A percentile compares a stretch with the other conserved stretches of the same genome.
These are phyloP conservation scores for Nomia melanderi DNA, from an alignment of 1,140 invertebrate species.

Conservation along the genomic window DNA sequence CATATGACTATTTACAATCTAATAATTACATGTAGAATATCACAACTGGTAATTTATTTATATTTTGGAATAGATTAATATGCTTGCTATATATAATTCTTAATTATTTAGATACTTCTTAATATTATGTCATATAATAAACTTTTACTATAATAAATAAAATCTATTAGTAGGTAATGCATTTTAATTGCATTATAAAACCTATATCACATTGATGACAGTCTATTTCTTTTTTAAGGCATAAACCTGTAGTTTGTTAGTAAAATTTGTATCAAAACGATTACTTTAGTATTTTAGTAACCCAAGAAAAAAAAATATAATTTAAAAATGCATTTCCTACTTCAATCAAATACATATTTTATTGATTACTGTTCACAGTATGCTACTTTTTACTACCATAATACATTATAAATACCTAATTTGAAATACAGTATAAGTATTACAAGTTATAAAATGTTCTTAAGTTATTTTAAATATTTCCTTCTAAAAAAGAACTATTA, in stretches of 20 bases:
- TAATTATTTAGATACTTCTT: background rate
- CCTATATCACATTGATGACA: constrained; percentile 3
- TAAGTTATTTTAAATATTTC: background rate
- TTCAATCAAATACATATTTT: constrained; percentile 21
- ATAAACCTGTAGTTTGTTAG: background rate
- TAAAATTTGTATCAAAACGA: constrained; percentile 11
- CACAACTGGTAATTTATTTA: constrained; percentile 9
- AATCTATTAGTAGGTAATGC: constrained; percentile 12
- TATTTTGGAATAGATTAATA: background rate
- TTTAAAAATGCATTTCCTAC: constrained; percentile 41
- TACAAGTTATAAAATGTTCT: background rate
- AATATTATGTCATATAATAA: background rate
- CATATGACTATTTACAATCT: too few species aligned
- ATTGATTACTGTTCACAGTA: background rate
- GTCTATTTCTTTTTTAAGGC: background rate
- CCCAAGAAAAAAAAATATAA: background rate
- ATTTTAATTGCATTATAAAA: background rate
- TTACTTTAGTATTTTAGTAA: background rate
- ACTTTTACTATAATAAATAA: constrained; percentile 9
- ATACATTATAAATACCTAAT: constrained; percentile 26
- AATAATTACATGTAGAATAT: constrained; percentile 9
- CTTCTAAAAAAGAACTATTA: background rate
- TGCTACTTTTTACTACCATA: constrained; percentile 34
- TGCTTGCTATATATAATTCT: background rate
- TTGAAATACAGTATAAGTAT: constrained; percentile 5